Conservation (phyloP, 2,797 vertebrate genomes). For the Tolypeutes matacus region DNA sequence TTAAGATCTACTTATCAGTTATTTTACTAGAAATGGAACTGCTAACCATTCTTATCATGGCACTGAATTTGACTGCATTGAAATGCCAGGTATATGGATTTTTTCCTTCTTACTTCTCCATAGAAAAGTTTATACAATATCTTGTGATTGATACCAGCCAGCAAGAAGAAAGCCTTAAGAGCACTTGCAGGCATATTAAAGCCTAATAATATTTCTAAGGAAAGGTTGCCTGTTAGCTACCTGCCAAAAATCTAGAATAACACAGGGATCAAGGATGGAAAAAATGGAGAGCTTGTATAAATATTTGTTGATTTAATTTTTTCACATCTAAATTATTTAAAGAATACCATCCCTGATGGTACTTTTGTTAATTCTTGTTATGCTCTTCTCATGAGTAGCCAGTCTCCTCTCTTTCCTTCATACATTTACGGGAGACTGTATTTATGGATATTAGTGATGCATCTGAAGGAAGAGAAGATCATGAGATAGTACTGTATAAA, state of each 20-base stretch:
- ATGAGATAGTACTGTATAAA: background rate
- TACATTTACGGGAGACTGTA: background rate
- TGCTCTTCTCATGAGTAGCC: background rate
- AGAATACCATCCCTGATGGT: background rate
- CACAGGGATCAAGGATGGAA: background rate
- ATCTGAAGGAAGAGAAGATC: constrained; percentile 9
- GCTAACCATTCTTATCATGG: background rate
- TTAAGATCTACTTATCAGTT: background rate
- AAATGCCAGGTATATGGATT: background rate
- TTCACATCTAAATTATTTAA: constrained; percentile 46
- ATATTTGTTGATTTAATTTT: constrained; percentile 32
- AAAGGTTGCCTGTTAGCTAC: background rate
- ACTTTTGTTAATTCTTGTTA: background rate
- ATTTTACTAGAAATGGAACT: background rate
- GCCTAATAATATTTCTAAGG: background rate
- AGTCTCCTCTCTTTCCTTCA: background rate
- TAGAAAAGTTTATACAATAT: background rate
- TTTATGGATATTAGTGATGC: background rate
- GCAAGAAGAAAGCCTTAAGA: background rate
- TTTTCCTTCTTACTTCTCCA: background rate
- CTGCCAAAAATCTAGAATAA: background rate
- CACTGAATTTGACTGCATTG: background rate
- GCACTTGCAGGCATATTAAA: background rate
- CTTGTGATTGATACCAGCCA: background rate
- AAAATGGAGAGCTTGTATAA: background rate